A percentile compares a stretch with the other conserved stretches of the same genome.
Evolutionary conservation across 2,888 invertebrate species (phyloP).

Genomic region (Scrobipalpa costella): DNA sequence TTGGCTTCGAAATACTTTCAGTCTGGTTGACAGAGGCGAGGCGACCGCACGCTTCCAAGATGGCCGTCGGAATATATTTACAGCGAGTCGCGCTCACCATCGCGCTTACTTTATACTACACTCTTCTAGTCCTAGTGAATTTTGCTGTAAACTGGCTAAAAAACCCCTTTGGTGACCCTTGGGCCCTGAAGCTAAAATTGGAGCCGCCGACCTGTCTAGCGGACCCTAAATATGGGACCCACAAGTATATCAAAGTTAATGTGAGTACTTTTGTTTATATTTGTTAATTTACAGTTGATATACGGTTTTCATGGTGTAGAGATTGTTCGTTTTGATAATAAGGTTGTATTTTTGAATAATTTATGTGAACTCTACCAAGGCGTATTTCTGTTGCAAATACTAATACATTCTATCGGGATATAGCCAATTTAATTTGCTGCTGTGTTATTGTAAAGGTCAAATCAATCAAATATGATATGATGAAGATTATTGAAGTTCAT

Average conservation of each 20-base stretch:
- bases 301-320: no score
- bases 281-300: slow-evolving; percentile 18
- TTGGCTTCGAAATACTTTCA: not conserved
- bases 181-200: slow-evolving; percentile 62
- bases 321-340: no score
- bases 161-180: slow-evolving; percentile 57
- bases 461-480: no score
- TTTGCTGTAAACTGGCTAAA: slow-evolving; percentile 55
- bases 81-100: slow-evolving; percentile 50
- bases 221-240: slow-evolving; percentile 76
- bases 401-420: no score
- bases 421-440: no score
- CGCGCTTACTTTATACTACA: slow-evolving; percentile 51
- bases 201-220: slow-evolving; percentile 71
- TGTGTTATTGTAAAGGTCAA: no score
- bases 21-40: not conserved
- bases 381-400: no score
- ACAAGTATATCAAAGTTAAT: slow-evolving; percentile 78
- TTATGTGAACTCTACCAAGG: not conserved
- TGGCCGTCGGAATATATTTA: slow-evolving; percentile 42
- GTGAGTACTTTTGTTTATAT: slow-evolving; percentile 74
- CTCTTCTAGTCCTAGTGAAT: slow-evolving; percentile 41
- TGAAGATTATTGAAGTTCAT: no score
- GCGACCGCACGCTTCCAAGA: slow-evolving; percentile 34
- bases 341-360: not conserved